Percentiles rank a stretch among this genome's conserved stretches.
Conservation (phyloP, 2,113 vertebrate species). For the Rhinopomastus cyanomelas region DNA sequence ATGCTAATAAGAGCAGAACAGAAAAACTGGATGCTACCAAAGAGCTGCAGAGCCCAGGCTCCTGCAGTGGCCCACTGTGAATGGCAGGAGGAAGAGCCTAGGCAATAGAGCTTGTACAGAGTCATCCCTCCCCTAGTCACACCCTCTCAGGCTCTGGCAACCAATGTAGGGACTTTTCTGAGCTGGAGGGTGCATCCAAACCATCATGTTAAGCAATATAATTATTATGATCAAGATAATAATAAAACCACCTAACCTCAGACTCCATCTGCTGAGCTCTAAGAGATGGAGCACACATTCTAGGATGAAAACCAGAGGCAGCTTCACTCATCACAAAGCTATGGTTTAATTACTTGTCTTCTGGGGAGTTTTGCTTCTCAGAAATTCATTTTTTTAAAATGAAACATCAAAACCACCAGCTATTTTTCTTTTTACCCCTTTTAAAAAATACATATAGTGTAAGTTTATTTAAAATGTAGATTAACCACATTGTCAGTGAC, state of each 20-base stretch:
- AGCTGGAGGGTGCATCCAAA: constrained; percentile 37
- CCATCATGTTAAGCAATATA: constrained; percentile 46
- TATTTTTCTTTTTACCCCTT: constrained; percentile 54
- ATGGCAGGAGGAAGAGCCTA: constrained; percentile 21
- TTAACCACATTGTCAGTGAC: constrained; percentile 66
- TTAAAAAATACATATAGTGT: constrained; percentile 59
- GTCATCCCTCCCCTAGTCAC: neutral
- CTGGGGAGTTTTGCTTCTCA: constrained; percentile 56
- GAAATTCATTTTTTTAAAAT: constrained; percentile 72
- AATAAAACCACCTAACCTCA: constrained; percentile 55
- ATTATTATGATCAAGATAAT: constrained; percentile 47
- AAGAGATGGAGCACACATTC: constrained; percentile 55
- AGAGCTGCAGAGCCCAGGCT: neutral
- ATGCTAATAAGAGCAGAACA: neutral
- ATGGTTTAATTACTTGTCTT: constrained; percentile 38
- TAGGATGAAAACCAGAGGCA: constrained; percentile 58
- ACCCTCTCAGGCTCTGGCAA: constrained; percentile 34
- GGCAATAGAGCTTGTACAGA: neutral
- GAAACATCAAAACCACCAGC: constrained; percentile 23
- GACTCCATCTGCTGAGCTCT: constrained; percentile 44
- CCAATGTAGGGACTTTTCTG: constrained; percentile 42
- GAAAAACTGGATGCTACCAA: neutral
- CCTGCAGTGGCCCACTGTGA: neutral
- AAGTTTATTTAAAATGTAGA: constrained; percentile 74
- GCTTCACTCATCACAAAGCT: constrained; percentile 53